phyloP scores from a whole-genome alignment of 2,113 vertebrate species.

The Aythya baeri region DNA sequence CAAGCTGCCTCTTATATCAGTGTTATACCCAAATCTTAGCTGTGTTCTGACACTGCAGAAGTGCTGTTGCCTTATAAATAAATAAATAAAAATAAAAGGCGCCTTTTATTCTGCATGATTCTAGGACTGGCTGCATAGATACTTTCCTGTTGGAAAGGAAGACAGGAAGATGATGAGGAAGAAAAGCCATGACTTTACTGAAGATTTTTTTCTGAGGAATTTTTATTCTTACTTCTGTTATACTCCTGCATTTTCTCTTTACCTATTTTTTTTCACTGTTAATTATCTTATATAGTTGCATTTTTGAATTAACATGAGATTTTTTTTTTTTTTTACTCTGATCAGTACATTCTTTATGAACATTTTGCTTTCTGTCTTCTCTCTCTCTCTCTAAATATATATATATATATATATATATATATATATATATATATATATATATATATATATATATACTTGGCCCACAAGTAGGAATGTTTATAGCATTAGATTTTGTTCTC shows the following conservation, averaged over 20 bases:
- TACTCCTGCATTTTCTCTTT: not conserved
- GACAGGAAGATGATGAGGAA: not conserved
- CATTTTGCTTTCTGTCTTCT: not conserved
- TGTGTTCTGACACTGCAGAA: not conserved
- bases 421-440: no score
- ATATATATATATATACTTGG: not conserved
- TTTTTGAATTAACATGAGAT: not conserved
- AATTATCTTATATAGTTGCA: not conserved
- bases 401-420: no score
- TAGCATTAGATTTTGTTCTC: not conserved
- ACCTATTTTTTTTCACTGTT: not conserved
- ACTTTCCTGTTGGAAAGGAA: not conserved
- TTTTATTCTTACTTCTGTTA: not conserved
- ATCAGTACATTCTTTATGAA: not conserved
- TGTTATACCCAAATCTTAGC: not conserved
- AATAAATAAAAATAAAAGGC: not conserved
- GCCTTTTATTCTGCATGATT: not conserved
- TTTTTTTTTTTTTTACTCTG: not conserved
- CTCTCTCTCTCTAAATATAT: no score
- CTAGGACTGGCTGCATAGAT: not conserved
- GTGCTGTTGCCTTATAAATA: not conserved
- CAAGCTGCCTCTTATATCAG: not conserved
- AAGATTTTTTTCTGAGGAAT: not conserved
- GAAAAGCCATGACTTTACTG: not conserved
- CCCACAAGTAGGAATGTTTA: not conserved